Evolutionary conservation across 2,797 vertebrate species (phyloP).

Genomic region (Brotula barbata): DNA sequence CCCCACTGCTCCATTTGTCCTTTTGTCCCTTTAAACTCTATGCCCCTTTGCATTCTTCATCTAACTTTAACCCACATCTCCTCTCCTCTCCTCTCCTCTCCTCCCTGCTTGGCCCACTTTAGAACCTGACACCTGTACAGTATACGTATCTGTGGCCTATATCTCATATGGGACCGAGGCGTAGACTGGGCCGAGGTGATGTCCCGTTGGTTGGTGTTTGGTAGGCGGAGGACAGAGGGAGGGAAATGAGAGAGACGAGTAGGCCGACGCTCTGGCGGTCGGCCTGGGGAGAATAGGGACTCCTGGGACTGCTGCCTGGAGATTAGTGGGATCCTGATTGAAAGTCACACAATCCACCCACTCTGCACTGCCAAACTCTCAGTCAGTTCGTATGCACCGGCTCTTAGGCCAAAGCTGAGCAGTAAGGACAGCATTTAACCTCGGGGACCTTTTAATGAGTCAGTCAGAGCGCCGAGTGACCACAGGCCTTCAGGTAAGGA

Average conservation of each 20-base stretch:
- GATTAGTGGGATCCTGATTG: slow-evolving; percentile 60
- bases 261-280: slow-evolving; percentile 46
- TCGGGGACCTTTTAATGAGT: slow-evolving; percentile 34
- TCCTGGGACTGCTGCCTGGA: slow-evolving; percentile 55
- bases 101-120: slow-evolving; percentile 47
- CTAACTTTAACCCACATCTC: not conserved
- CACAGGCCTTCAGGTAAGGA: slow-evolving; percentile 37
- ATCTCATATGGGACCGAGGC: slow-evolving; percentile 41
- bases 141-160: slow-evolving; percentile 48
- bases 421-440: slow-evolving; percentile 19
- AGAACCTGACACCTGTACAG: slow-evolving; percentile 10
- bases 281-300: slow-evolving; percentile 52
- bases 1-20: not conserved
- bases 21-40: slow-evolving; percentile 8
- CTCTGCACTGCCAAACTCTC: slow-evolving; percentile 32
- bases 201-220: slow-evolving; percentile 33
- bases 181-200: slow-evolving; percentile 43
- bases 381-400: slow-evolving; percentile 10
- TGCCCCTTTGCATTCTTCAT: not conserved
- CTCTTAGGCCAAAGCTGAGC: slow-evolving; percentile 5
- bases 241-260: slow-evolving; percentile 52
- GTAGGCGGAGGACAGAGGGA: slow-evolving; percentile 25
- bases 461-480: slow-evolving; percentile 4
- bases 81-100: slow-evolving; percentile 9
- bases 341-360: slow-evolving; percentile 58